Evolutionary conservation across 2,888 invertebrate species (phyloP).

Genomic region (Polydrusus pterygomalis): DNA sequence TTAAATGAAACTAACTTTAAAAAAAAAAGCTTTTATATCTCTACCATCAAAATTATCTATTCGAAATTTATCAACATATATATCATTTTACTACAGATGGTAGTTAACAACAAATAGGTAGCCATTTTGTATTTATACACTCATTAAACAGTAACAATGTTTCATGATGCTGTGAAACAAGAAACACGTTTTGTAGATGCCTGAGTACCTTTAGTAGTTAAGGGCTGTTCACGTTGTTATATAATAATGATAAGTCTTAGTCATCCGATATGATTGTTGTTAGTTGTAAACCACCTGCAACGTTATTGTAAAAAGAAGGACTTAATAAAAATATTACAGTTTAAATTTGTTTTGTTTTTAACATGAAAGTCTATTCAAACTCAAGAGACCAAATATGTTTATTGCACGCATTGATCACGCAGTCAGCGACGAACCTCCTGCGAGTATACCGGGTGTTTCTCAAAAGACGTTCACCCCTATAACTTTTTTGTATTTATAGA

Average conservation of each 20-base stretch:
- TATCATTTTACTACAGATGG: conserved; percentile 54
- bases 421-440: too few species aligned
- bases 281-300: conserved; percentile 71
- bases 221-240: conserved; percentile 74
- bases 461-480: too few species aligned
- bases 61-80: conserved; percentile 33
- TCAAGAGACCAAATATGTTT: too few species aligned
- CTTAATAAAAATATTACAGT: conserved; percentile 72
- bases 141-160: conserved; percentile 69
- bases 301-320: conserved; percentile 71
- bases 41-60: not conserved
- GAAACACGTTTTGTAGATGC: conserved; percentile 70
- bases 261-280: conserved; percentile 70
- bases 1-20: too few species aligned
- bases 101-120: conserved; percentile 53
- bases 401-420: too few species aligned
- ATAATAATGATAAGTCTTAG: conserved; percentile 68
- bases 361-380: too few species aligned
- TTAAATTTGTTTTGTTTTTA: conserved; percentile 55
- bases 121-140: conserved; percentile 70
- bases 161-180: conserved; percentile 69
- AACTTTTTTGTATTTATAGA: too few species aligned
- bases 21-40: not conserved
- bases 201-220: conserved; percentile 73
- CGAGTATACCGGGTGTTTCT: too few species aligned